Conservation (phyloP, 2,888 invertebrate genomes). For the Acleris emargana region DNA sequence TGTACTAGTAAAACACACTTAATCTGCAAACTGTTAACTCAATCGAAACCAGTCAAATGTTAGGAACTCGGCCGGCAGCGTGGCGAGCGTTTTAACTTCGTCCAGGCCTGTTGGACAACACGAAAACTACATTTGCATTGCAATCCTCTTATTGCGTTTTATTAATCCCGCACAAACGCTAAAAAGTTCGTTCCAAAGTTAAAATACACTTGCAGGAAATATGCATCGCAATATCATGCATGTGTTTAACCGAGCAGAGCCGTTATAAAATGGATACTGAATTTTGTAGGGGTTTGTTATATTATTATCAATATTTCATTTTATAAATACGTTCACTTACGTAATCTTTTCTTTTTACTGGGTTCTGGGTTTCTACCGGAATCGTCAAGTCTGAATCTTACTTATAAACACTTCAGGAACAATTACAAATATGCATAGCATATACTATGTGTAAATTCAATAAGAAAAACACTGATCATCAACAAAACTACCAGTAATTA, state of each 20-base stretch:
- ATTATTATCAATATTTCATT: constrained; percentile 9
- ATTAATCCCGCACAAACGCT: constrained; percentile 12
- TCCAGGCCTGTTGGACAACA: constrained; percentile 29
- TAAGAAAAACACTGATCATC: too few relatives aligned
- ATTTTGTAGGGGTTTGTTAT: constrained; percentile 5
- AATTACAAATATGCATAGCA: too few relatives aligned
- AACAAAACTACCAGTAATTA: too few relatives aligned
- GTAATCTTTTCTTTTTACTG: neutral
- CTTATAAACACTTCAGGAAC: too few relatives aligned
- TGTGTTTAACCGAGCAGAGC: constrained; percentile 3
- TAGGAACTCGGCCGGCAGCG: constrained; percentile 22
- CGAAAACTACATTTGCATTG: constrained; percentile 34
- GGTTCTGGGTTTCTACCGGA: too few relatives aligned
- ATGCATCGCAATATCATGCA: neutral
- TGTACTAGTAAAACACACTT: constrained; percentile 14
- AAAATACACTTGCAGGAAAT: constrained; percentile 3
- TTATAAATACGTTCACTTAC: constrained; percentile 12
- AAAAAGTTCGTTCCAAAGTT: constrained; percentile 15
- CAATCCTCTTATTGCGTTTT: constrained; percentile 33
- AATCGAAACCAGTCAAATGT: constrained; percentile 37
- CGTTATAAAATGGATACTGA: constrained; percentile 28
- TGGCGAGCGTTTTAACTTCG: constrained; percentile 33
- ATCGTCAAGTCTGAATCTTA: too few relatives aligned
- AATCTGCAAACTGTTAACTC: constrained; percentile 31
- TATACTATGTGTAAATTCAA: too few relatives aligned